phyloP scores from a whole-genome alignment of 2,113 vertebrate genomes.

The Lophochroa leadbeateri region DNA sequence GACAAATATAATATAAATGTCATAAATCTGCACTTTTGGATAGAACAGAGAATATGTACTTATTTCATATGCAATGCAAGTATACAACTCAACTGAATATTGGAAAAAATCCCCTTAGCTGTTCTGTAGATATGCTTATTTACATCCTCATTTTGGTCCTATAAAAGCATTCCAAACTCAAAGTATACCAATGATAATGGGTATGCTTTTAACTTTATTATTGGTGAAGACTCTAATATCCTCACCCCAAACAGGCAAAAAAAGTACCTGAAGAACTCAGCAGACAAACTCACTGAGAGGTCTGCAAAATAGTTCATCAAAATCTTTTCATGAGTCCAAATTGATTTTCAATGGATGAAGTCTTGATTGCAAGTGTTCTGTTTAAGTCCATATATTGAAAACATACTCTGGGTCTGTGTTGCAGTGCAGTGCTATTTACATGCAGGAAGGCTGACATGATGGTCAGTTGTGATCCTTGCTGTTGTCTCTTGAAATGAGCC shows the following conservation, averaged over 20 bases:
- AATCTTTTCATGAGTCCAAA: not conserved
- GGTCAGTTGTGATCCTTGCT: not conserved
- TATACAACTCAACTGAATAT: not conserved
- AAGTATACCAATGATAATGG: not conserved
- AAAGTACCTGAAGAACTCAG: not conserved
- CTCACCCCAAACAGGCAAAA: not conserved
- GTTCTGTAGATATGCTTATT: not conserved
- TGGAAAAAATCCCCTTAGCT: not conserved
- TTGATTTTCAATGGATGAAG: not conserved
- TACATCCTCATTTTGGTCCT: not conserved
- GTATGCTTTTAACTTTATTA: not conserved
- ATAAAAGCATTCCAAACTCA: not conserved
- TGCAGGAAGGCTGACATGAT: fast-evolving
- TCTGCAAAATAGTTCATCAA: not conserved
- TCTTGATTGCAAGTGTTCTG: not conserved
- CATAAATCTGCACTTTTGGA: too few species aligned
- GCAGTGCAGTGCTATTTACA: not conserved
- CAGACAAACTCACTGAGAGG: not conserved
- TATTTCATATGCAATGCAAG: not conserved
- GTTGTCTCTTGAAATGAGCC: not conserved
- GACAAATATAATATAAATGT: too few species aligned
- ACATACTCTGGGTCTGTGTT: not conserved
- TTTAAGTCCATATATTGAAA: not conserved
- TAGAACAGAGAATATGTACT: too few species aligned
- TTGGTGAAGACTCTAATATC: not conserved